These are phyloP conservation scores for Falcunculus frontatus DNA, from an alignment of 2,113 vertebrate genomes.

Conservation along the genomic window DNA sequence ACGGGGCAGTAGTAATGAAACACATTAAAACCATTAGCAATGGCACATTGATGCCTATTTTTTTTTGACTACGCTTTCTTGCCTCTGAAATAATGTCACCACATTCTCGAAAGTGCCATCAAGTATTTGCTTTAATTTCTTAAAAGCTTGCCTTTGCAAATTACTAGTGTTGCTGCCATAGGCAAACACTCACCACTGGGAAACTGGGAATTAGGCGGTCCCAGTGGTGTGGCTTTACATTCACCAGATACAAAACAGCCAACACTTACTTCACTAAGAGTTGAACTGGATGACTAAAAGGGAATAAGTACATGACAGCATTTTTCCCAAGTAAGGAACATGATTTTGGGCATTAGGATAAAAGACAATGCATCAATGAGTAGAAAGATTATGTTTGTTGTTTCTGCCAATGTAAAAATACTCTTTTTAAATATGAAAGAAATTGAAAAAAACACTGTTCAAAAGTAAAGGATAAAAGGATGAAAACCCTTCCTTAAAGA, in stretches of 20 bases:
- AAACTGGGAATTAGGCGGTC: not conserved
- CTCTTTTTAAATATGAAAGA: not conserved
- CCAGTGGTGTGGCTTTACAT: not conserved
- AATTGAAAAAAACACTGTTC: not conserved
- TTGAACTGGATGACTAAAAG: not conserved
- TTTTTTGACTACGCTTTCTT: not conserved
- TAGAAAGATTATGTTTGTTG: not conserved
- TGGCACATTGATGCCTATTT: not conserved
- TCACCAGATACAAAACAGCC: not conserved
- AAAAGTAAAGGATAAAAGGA: not conserved
- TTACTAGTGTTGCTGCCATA: not conserved
- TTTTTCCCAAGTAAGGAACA: not conserved
- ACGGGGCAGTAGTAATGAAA: not conserved
- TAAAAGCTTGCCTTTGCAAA: not conserved
- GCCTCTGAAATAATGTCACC: not conserved
- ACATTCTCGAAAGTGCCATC: not conserved
- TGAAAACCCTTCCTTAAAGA: not conserved
- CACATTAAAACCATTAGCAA: not conserved
- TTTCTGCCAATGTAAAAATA: not conserved
- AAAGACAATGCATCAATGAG: not conserved
- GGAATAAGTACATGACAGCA: not conserved
- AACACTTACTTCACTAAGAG: not conserved
- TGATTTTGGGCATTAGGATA: not conserved
- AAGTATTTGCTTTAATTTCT: not conserved
- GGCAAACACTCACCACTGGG: not conserved